phyloP scores from a whole-genome alignment of 1,140 invertebrate species.

The Papilio xuthus region DNA sequence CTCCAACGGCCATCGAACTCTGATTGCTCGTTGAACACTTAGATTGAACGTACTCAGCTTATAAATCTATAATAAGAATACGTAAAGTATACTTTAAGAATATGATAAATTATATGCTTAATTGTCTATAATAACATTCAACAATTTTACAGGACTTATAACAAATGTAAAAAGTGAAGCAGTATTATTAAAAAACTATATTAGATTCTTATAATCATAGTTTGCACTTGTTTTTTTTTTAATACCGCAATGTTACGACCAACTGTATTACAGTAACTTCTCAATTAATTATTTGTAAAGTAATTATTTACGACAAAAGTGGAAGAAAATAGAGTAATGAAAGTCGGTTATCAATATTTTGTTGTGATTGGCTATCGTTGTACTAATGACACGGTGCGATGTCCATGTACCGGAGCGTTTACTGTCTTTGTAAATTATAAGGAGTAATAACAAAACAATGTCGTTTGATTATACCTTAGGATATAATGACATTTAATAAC shows the following conservation, averaged over 20 bases:
- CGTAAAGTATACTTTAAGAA: neutral
- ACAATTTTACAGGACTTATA: no score
- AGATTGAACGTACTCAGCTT: neutral
- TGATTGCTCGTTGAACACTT: neutral
- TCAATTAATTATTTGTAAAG: neutral
- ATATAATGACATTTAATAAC: neutral
- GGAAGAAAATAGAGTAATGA: neutral
- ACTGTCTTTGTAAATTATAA: neutral
- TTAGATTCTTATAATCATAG: no score
- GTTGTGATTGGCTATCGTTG: neutral
- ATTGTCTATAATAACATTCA: no score
- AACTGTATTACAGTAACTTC: neutral
- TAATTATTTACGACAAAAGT: neutral
- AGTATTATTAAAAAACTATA: no score
- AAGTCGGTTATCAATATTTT: neutral
- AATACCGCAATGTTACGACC: no score
- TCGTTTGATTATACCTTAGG: neutral
- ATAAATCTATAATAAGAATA: neutral
- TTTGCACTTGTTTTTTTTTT: no score
- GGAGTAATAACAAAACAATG: neutral
- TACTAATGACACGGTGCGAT: neutral
- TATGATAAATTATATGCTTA: no score
- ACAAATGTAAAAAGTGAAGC: no score
- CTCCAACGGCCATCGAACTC: conserved; percentile 6
- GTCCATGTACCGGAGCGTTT: neutral